phyloP scores from a whole-genome alignment of 2,888 invertebrate genomes.

The Steinernema hermaphroditum region DNA sequence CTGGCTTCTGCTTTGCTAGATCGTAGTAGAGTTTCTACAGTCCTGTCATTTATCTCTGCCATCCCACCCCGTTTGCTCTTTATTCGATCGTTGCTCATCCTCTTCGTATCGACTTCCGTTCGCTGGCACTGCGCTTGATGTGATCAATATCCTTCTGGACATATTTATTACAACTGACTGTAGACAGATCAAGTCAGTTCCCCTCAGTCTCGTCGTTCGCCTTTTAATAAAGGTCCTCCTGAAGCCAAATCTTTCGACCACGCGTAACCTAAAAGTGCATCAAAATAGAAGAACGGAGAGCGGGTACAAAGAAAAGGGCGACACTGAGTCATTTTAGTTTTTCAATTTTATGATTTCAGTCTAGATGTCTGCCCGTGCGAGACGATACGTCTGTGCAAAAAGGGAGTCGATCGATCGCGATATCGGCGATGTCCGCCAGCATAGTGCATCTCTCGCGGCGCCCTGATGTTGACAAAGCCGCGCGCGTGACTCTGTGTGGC shows the following conservation, averaged over 20 bases:
- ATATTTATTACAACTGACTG: not conserved
- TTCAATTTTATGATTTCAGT: no score
- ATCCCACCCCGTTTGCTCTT: not conserved
- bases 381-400: no score
- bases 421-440: not conserved
- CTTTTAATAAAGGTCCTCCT: constrained; percentile 23
- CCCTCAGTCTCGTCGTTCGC: not conserved
- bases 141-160: not conserved
- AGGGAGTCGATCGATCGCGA: constrained; percentile 1
- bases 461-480: constrained; percentile 6
- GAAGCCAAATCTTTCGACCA: no score
- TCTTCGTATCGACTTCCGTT: not conserved
- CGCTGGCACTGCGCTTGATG: constrained; percentile 28
- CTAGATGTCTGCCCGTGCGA: no score
- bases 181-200: constrained; percentile 17
- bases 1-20: constrained; percentile 23
- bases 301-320: no score
- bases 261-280: no score
- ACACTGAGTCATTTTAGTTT: no score
- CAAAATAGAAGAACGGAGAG: no score
- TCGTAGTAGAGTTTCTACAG: constrained; percentile 7
- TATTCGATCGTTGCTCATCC: constrained; percentile 18
- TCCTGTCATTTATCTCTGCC: not conserved
- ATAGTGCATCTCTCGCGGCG: no score
- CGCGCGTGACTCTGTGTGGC: no score